Conservation (phyloP, 2,797 vertebrate species). For the Lagodon rhomboides region DNA sequence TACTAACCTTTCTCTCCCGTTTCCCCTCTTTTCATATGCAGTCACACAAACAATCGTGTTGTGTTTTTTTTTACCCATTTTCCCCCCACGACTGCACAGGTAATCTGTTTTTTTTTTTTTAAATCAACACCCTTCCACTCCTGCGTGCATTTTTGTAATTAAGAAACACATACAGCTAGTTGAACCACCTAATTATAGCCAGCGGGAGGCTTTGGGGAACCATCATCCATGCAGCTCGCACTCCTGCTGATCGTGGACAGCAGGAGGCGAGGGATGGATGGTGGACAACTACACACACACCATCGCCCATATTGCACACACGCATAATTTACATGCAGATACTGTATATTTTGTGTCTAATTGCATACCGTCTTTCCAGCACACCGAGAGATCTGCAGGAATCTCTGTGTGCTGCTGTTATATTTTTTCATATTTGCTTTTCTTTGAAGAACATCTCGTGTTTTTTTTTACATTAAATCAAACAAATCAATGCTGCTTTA, state of each 20-base stretch:
- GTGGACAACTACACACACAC: slow-evolving; percentile 11
- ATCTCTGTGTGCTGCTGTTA: not conserved
- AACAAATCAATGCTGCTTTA: slow-evolving; percentile 55
- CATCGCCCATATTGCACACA: not conserved
- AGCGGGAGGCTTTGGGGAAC: slow-evolving; percentile 34
- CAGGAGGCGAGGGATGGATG: slow-evolving; percentile 29
- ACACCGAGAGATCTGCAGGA: not conserved
- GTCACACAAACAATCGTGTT: not conserved
- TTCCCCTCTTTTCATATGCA: not conserved
- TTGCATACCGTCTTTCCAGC: not conserved
- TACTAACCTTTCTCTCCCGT: not conserved
- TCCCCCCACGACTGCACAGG: not conserved
- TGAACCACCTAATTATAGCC: slow-evolving; percentile 64
- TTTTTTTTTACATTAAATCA: slow-evolving; percentile 33
- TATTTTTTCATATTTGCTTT: slow-evolving; percentile 26
- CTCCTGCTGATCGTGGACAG: slow-evolving; percentile 32
- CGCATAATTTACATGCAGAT: slow-evolving; percentile 25
- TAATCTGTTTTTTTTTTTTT: slow-evolving; percentile 44
- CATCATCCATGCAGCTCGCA: slow-evolving; percentile 39
- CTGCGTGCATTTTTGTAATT: slow-evolving; percentile 36
- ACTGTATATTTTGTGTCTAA: not conserved
- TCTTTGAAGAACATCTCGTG: slow-evolving; percentile 18
- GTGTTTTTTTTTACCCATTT: not conserved
- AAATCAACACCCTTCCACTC: slow-evolving; percentile 35
- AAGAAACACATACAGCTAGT: slow-evolving; percentile 41